Evolutionary conservation across 30 jellyfish, hydroid and myxozoan genomes (phyloP).

Genomic region (Chrysaora quinquecirrha): DNA sequence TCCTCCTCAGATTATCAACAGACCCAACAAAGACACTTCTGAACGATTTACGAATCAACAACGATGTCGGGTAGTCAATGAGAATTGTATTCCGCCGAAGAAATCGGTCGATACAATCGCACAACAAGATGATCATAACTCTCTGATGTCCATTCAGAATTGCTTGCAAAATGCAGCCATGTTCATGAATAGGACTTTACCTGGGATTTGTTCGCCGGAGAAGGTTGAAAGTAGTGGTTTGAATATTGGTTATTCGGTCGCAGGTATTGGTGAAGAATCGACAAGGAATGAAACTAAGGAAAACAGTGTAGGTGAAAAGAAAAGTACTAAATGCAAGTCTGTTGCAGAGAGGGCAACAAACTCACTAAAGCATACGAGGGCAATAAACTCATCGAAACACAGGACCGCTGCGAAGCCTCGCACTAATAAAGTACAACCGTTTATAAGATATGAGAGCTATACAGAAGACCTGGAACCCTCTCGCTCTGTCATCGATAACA

Average conservation of each 20-base stretch:
- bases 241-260: not conserved
- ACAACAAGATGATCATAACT: not conserved
- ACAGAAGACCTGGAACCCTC: not conserved
- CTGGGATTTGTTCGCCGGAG: slow-evolving; percentile 21
- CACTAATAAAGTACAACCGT: not conserved
- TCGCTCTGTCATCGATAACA: not conserved
- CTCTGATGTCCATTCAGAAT: slow-evolving; percentile 44
- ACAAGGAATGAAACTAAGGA: not conserved
- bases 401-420: too few relatives aligned
- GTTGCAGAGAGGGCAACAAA: not conserved
- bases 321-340: not conserved
- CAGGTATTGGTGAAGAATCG: not conserved
- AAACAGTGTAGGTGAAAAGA: not conserved
- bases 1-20: not conserved
- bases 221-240: slow-evolving; percentile 6
- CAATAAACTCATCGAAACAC: too few relatives aligned
- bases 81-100: slow-evolving; percentile 20
- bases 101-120: slow-evolving; percentile 24
- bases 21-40: not conserved
- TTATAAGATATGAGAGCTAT: not conserved
- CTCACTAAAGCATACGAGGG: not conserved
- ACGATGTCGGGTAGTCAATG: slow-evolving; percentile 25
- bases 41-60: not conserved
- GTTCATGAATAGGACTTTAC: slow-evolving; percentile 40
- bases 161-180: slow-evolving; percentile 46